Evolutionary conservation across 2,113 vertebrate genomes (phyloP).

Genomic region (Colistium nudipinnis): DNA sequence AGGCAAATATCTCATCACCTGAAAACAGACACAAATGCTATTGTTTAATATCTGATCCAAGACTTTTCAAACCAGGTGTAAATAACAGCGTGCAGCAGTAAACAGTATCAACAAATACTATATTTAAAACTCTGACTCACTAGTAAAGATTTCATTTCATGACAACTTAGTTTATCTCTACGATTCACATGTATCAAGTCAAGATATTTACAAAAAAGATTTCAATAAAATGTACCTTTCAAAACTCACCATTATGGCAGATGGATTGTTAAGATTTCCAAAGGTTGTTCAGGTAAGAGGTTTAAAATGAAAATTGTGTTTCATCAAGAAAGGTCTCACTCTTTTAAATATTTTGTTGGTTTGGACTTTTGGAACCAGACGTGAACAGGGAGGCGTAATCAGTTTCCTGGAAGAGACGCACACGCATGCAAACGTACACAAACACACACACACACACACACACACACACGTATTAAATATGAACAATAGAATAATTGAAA

Average conservation of each 20-base stretch:
- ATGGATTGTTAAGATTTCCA: neutral
- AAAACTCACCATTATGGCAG: conserved; percentile 61
- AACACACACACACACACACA: neutral
- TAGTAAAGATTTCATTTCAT: neutral
- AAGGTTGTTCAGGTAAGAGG: neutral
- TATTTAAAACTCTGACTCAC: neutral
- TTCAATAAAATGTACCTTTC: neutral
- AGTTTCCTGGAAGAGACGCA: neutral
- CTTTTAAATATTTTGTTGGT: conserved; percentile 22
- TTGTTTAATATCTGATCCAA: neutral
- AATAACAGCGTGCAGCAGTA: neutral
- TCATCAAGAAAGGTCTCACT: neutral
- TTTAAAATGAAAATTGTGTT: neutral
- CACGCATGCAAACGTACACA: neutral
- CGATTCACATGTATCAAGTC: neutral
- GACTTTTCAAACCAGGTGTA: neutral
- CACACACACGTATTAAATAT: neutral
- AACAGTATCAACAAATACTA: neutral
- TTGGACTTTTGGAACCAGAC: conserved; percentile 64
- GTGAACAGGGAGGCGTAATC: neutral
- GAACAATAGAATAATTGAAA: neutral
- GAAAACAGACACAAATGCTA: conserved; percentile 4
- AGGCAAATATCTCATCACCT: conserved; percentile 49
- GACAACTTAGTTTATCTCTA: neutral
- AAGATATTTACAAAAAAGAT: neutral